Evolutionary conservation across 2,888 invertebrate species (phyloP).

Genomic region (Eupithecia tripunctaria): DNA sequence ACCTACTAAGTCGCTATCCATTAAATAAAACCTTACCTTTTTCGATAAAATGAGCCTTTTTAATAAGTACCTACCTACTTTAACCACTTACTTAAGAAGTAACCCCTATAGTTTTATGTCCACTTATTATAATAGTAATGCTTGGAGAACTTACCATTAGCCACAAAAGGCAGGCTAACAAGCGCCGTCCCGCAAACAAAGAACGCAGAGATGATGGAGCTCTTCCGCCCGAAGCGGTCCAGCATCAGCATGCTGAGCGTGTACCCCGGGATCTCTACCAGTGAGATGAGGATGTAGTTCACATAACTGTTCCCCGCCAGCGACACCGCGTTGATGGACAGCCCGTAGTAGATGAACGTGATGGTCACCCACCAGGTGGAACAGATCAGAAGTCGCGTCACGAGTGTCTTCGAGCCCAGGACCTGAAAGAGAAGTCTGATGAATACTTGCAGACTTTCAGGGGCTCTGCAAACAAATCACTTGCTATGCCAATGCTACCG

Average conservation of each 20-base stretch:
- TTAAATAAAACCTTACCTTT: neutral
- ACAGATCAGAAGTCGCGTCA: constrained; percentile 84
- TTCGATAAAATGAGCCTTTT: neutral
- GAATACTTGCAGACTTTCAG: neutral
- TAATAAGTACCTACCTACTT: neutral
- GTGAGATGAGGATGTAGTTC: constrained; percentile 88
- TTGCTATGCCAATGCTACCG: no score
- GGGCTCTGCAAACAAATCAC: no score
- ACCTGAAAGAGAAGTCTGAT: constrained; percentile 56
- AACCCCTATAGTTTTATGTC: neutral
- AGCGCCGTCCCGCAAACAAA: constrained; percentile 84
- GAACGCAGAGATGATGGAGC: constrained; percentile 84
- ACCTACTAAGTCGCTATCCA: neutral
- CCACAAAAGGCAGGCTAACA: constrained; percentile 84
- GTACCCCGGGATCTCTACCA: constrained; percentile 88
- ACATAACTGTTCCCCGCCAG: constrained; percentile 90
- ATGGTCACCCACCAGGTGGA: constrained; percentile 93
- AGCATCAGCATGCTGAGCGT: constrained; percentile 83
- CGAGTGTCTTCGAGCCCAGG: constrained; percentile 78
- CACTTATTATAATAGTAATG: neutral
- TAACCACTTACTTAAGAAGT: neutral
- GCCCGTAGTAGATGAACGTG: constrained; percentile 91
- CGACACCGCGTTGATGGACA: constrained; percentile 90
- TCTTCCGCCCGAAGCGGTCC: constrained; percentile 85
- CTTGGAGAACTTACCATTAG: constrained; percentile 70